Percentiles rank a stretch among this genome's conserved stretches.
phyloP scores from a whole-genome alignment of 1,140 invertebrate genomes.

The Belonocnema kinseyi region DNA sequence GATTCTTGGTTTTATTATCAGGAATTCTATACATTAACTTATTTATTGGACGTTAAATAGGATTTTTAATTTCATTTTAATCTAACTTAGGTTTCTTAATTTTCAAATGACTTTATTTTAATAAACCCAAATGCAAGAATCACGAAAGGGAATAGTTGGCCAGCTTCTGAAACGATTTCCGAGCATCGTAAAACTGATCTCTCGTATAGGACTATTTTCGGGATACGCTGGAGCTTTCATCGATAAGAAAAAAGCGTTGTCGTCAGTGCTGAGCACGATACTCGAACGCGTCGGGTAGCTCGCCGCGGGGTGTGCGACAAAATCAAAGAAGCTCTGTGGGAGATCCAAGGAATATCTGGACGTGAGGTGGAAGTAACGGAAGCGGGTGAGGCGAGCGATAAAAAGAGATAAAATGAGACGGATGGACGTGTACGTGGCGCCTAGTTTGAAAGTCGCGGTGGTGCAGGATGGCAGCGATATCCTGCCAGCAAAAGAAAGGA shows the following conservation, averaged over 20 bases:
- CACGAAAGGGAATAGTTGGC: background rate
- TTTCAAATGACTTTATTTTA: background rate
- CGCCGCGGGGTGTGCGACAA: conserved; percentile 38
- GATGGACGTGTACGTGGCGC: conserved; percentile 36
- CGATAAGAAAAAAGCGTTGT: conserved; percentile 28
- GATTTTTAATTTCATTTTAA: too few species aligned
- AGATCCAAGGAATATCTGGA: background rate
- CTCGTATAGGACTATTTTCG: conserved; percentile 15
- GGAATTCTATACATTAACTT: too few species aligned
- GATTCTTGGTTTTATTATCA: too few species aligned
- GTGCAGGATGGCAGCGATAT: conserved; percentile 38
- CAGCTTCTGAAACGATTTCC: conserved; percentile 19
- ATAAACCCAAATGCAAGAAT: background rate
- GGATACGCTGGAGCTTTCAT: conserved; percentile 13
- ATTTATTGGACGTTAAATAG: too few species aligned
- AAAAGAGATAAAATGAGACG: conserved; percentile 32
- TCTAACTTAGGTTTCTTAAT: too few species aligned
- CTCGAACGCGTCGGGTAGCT: conserved; percentile 29
- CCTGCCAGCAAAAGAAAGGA: conserved; percentile 28
- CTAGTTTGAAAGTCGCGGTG: conserved; percentile 43
- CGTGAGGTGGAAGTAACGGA: conserved; percentile 30
- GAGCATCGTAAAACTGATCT: background rate
- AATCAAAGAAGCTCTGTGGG: conserved; percentile 31
- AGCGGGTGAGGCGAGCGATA: conserved; percentile 9
- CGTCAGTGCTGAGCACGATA: conserved; percentile 31